A percentile compares a stretch with the other conserved stretches of the same genome.
These are phyloP conservation scores for Drosophila planitibia DNA, from an alignment of 2,888 invertebrate species.

Conservation along the genomic window DNA sequence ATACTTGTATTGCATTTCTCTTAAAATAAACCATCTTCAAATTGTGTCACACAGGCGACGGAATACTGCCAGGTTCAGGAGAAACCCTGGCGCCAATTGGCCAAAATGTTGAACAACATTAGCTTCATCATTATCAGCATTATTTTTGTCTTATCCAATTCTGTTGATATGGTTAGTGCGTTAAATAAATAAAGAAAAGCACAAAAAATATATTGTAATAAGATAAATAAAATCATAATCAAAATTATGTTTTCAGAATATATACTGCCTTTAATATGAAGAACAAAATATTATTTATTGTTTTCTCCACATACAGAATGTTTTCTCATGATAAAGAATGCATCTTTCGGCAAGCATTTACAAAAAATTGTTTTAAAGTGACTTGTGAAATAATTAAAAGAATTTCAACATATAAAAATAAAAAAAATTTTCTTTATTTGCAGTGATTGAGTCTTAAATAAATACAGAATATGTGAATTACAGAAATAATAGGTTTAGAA, in stretches of 20 bases:
- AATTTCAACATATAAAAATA: conserved; percentile 52
- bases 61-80: conserved; percentile 76
- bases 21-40: background rate
- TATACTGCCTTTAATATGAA: no score
- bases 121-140: conserved; percentile 68
- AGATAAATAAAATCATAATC: background rate
- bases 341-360: background rate
- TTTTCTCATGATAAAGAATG: background rate
- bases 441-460: conserved; percentile 69
- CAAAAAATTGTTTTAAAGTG: background rate
- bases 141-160: conserved; percentile 58
- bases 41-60: conserved; percentile 60
- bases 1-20: accelerated
- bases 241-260: background rate
- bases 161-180: conserved; percentile 12
- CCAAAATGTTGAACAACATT: conserved; percentile 77
- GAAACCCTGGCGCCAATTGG: conserved; percentile 82
- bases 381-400: background rate
- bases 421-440: conserved; percentile 78
- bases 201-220: background rate
- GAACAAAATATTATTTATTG: background rate
- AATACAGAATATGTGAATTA: conserved; percentile 60
- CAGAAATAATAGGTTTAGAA: conserved; percentile 45
- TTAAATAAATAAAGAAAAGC: background rate
- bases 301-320: background rate